Evolutionary conservation across 2,113 vertebrate species (phyloP), one percentile per base, ranked within the genome.

Genomic region (Neofelis nebulosa): DNA sequence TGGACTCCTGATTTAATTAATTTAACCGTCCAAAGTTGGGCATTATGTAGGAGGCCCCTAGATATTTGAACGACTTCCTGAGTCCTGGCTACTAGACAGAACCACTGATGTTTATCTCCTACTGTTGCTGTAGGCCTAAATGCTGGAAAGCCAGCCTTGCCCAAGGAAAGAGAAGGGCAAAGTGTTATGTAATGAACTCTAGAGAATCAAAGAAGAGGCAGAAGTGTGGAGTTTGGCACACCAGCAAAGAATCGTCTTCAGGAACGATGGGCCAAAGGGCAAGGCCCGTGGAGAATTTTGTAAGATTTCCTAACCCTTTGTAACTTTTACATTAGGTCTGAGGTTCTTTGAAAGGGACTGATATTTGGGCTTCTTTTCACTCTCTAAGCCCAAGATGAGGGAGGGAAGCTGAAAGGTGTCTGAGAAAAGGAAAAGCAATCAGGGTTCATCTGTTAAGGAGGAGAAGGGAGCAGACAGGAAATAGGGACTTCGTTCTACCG

Each of bases 41-140:
- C 85, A 11, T 96, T 84, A 27, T 63, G 66, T 52, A 61, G 31
- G 48, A 89, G 83, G 52, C 68, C 88, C 48, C 15, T 15, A 31
- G 61, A 31, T 86, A 91, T 23, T 19, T 91, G 52, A 74, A 41
- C 48, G 91, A 88, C 38, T 79, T 94, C 84, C 48, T 74, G 50
- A 57, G 31, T 73, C 91, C 81, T 57, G 55, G 89, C 33, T 57
- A n/a, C 61, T 88, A 11, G 36, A 79, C 57, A 16, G n/a, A 82
- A 50, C 71, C 68, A 25, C 90, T 66, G 27, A 94, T 92, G 55
- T 92, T 95, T 76, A 57, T 81, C 48, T 93, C 96, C 80, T 71
- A 27, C 48, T 69, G 55, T 52, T 65, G 38, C 80, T 79, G 66
- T 33, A 71, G 23, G 31, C 73, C 82, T 93, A 45, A 90, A 19